Evolutionary conservation across 2,797 vertebrate genomes (phyloP).

Genomic region (Bradypodion pumilum): DNA sequence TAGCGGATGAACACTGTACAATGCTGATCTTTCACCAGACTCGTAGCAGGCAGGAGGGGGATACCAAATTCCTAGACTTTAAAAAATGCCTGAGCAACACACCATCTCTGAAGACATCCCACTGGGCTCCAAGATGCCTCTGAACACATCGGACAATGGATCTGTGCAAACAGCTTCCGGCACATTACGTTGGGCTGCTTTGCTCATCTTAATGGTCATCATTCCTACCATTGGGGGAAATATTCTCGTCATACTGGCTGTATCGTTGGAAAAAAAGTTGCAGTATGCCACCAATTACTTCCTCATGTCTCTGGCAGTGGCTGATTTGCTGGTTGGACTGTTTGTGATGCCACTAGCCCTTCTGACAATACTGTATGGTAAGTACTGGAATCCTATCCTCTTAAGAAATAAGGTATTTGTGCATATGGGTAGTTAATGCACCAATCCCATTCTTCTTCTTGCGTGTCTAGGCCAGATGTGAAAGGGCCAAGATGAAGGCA

Average conservation of each 20-base stretch:
- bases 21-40: conserved; percentile 85
- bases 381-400: conserved; percentile 71
- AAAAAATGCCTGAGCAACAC: conserved; percentile 73
- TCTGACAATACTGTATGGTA: conserved; percentile 91
- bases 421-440: background rate
- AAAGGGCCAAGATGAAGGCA: too few species aligned
- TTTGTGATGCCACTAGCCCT: conserved; percentile 97
- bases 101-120: conserved; percentile 51
- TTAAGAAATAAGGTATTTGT: conserved; percentile 16
- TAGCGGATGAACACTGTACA: conserved; percentile 74
- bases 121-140: conserved; percentile 66
- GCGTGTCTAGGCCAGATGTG: too few species aligned
- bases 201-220: conserved; percentile 91
- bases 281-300: conserved; percentile 99
- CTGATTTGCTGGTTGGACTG: conserved; percentile 94
- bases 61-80: conserved; percentile 56
- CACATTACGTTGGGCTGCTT: conserved; percentile 84
- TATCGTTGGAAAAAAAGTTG: conserved; percentile 93
- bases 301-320: conserved; percentile 93
- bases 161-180: conserved; percentile 48
- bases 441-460: too few species aligned
- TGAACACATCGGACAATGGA: conserved; percentile 61
- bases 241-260: conserved; percentile 94
- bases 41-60: conserved; percentile 75
- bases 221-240: conserved; percentile 96